Base-by-base conservation (phyloP, 2,113 vertebrate genomes). In the Halcyon malimbica region DNA sequence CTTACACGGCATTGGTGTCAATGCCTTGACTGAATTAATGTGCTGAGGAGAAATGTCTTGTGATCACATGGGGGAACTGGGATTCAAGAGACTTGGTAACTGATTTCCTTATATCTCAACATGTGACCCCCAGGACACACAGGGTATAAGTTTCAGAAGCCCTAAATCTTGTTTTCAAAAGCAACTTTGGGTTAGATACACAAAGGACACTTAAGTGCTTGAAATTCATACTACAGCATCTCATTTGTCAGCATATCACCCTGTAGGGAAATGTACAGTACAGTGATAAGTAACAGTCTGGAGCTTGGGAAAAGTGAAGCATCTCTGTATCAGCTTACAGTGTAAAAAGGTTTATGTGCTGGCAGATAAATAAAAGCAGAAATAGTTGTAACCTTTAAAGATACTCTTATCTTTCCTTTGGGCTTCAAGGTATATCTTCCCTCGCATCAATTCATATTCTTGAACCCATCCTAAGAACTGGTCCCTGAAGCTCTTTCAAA, bases 141-240 rank as follows among this genome's bases (percentile, higher is more conserved):
- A 60, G 33, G 75, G 39, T 65, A 86, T 51, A 86, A 78, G 42
- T 86, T 88, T 87, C 53, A 78, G 83, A 78, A 90, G 53, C 29
- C 11, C 26, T 68, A 90, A 81, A 71, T 89, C 56, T 51, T 92
- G 35, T 89, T 94, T 90, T 89, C 39, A 84, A 53, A 83, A 87
- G 33, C 17, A 6, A 39, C 57, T 89, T 94, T 82, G 73, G 42
- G 14, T 87, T 89, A 90, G 48, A 89, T 67, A 24, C 56, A 68
- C 39, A 60, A 50, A 89, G 31, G 57, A 53, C 19, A 31, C 14
- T 54, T 35, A 80, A 33, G 73, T 65, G 21, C 21, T 69, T 88
- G 75, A 93, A 76, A 57, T 64, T 68, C 1, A 0, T 79, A 26
- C 48, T 79, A 8, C 42, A 79, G 33, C 8, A 44, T 68, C 62